Evolutionary conservation across 1,140 invertebrate species (phyloP).

Genomic region (Ceratina calcarata): DNA sequence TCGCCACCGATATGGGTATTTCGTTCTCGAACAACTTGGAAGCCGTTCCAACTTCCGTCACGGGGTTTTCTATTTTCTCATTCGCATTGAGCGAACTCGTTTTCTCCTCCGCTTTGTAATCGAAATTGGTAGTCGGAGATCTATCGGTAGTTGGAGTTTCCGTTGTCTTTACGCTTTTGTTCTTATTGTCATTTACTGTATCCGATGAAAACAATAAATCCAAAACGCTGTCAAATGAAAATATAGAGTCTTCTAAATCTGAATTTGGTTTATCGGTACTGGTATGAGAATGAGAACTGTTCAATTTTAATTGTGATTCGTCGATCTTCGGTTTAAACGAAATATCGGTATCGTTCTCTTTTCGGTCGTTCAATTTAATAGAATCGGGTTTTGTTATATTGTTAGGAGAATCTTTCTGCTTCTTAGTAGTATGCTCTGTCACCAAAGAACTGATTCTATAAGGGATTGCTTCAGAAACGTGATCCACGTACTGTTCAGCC

Average conservation of each 20-base stretch:
- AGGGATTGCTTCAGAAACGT: neutral
- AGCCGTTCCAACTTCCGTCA: conserved; percentile 51
- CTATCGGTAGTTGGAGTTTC: conserved; percentile 3
- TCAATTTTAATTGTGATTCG: conserved; percentile 14
- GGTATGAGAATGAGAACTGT: neutral
- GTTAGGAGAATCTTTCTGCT: neutral
- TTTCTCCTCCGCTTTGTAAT: neutral
- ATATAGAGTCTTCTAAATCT: conserved; percentile 78
- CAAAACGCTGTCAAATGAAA: conserved; percentile 82
- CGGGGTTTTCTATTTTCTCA: conserved; percentile 40
- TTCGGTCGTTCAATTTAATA: neutral
- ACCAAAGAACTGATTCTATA: neutral
- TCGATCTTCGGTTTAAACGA: neutral
- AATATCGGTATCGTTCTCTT: neutral
- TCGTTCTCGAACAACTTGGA: conserved; percentile 62
- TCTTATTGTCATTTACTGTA: neutral
- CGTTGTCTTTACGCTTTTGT: neutral
- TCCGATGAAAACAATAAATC: conserved; percentile 80
- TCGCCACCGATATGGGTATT: conserved; percentile 70
- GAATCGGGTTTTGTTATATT: neutral
- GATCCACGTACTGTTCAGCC: conserved; percentile 13
- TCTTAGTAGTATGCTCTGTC: conserved; percentile 12
- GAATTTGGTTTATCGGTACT: conserved; percentile 42
- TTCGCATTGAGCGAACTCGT: conserved; percentile 43
- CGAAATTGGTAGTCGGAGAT: neutral